Evolutionary conservation across 1,140 invertebrate species (phyloP), one percentile per base, ranked within the genome.

Genomic region (Dufourea novaeangliae): DNA sequence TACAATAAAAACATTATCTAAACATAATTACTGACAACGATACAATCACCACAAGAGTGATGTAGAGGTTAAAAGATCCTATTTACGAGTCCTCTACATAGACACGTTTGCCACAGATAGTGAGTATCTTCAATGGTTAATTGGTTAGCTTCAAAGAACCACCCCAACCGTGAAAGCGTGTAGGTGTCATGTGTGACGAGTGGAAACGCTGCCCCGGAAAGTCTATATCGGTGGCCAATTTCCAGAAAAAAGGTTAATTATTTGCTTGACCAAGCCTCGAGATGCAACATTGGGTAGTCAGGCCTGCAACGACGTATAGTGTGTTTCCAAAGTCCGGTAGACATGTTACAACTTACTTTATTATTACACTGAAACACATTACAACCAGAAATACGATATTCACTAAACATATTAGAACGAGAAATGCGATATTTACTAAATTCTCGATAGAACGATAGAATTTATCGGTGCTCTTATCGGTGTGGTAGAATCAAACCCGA

Each of bases 191-290:
- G 46, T 50, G 46, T 50, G 46, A 50, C 20, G 20, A n/a, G 46
- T 50, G 46, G 46, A 50, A 50, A 50, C 46, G 46, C 46, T n/a
- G 46, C 41, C 20, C 17, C 17, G 44, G 44, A 3, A 1, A 46
- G 44, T 20, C 6, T 50, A 50, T 22, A 50, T 50, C 46, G 46
- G 46, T 17, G 46, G 46, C 46, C 46, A 50, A 50, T 50, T 50
- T 50, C 46, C 46, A n/a, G n/a, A n/a, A 50, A 50, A 50, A 50
- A 50, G 46, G 46, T 50, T 50, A 50, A 50, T 50, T 50, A 50
- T 50, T 50, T 50, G 46, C 46, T 50, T 50, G 46, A 50, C 46
- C 20, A n/a, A n/a, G 20, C n/a, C n/a, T 50, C 46, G 46, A n/a
- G 20, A 14, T 20, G 44, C 17, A 1, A n/a, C 46, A 50, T 5